Base-by-base conservation (phyloP, 92 coral and sea anemone species). In the Nematostella vectensis region DNA sequence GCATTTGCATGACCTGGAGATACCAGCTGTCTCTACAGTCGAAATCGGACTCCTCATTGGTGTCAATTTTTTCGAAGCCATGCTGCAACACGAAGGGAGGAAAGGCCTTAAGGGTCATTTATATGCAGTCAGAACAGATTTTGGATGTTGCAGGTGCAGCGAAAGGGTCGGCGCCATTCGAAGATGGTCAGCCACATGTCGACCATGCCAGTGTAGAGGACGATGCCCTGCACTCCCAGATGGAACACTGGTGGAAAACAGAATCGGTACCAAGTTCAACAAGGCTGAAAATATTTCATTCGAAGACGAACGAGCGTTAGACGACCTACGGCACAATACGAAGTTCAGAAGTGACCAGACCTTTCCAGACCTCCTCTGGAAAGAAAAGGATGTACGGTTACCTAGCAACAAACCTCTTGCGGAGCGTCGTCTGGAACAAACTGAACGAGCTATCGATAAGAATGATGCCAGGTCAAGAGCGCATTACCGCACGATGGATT, bases 221-320 rank as follows among this genome's bases (percentile, higher is more conserved):
- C 11, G 53, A 48, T 45, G 28, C 61, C 26, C 61, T 78, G 23
- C 59, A 71, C 25, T 18, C 21, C n/a, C 73, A 78, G 65, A 69
- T 78, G 17, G 74, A 78, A 59, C 33, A 57, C 17, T 78, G 85
- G 85, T 71, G 85, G 85, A 78, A 71, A 69, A 71, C 75, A 19
- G 85, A 65, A 53, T 78, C 85, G 85, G 80, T 31, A 72, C 75
- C 59, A 78, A 78, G 62, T 72, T 39, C 50, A 62, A 55, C 26
- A 23, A 44, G 3, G 47, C 57, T n/a, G 60, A 28, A 15, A 23
- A 61, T 11, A 44, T 64, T 24, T 65, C 85, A 0, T 9, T 42
- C 2, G 83, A 77, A 43, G 79, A 78, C 61, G 74, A 73, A 31
- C 61, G 64, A 30, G 74, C 78, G 17, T 61, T 77, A 1, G 61